Evolutionary conservation across 1,140 invertebrate genomes (phyloP).

Genomic region (Rhyzopertha dominica): DNA sequence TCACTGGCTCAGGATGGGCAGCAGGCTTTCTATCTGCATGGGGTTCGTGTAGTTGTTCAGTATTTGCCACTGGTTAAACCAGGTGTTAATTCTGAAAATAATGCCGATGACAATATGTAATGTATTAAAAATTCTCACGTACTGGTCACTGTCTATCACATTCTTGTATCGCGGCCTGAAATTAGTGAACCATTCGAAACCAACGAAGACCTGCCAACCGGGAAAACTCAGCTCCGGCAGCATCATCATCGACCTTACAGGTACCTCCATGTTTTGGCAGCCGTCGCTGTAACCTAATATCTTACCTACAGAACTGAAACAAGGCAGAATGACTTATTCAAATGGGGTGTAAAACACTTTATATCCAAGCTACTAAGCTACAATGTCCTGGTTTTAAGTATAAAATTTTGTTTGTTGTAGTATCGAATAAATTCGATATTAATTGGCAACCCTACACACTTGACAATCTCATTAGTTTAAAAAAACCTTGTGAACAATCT

Average conservation of each 20-base stretch:
- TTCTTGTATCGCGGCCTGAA: slow-evolving; percentile 51
- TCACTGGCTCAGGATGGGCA: slow-evolving; percentile 54
- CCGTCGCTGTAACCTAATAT: slow-evolving; percentile 50
- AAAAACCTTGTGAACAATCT: no score
- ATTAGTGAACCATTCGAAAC: slow-evolving; percentile 55
- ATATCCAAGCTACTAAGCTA: no score
- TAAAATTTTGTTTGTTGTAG: no score
- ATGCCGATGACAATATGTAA: slow-evolving; percentile 8
- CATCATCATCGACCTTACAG: slow-evolving; percentile 46
- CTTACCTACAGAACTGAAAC: slow-evolving; percentile 43
- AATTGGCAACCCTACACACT: no score
- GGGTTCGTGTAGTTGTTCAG: slow-evolving; percentile 60
- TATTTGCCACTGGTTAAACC: slow-evolving; percentile 67
- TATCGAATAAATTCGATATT: no score
- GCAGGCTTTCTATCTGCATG: slow-evolving; percentile 57
- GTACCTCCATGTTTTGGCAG: slow-evolving; percentile 44
- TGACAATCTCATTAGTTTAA: no score
- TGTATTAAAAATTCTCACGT: slow-evolving; percentile 39
- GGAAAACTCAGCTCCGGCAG: slow-evolving; percentile 55
- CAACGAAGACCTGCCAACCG: slow-evolving; percentile 55
- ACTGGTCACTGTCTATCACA: slow-evolving; percentile 59
- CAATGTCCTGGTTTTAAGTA: no score
- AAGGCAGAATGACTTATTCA: no score
- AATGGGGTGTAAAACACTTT: slow-evolving; percentile 1
- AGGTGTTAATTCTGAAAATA: slow-evolving; percentile 56